Percentiles rank a stretch among this genome's conserved stretches.
Evolutionary conservation across 2,888 invertebrate genomes (phyloP).

Genomic region (Eupithecia abbreviata): DNA sequence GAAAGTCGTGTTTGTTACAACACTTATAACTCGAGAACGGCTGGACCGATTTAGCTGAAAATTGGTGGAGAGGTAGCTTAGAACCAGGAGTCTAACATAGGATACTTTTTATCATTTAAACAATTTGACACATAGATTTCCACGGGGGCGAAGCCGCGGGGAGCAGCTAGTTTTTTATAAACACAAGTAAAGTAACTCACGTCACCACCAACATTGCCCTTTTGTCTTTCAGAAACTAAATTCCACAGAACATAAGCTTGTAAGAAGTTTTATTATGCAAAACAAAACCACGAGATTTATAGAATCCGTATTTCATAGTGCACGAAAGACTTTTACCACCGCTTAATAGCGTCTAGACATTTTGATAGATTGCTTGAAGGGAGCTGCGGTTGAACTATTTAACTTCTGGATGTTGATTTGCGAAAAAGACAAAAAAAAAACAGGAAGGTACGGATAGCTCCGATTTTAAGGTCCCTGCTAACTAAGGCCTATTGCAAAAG

Average conservation of each 20-base stretch:
- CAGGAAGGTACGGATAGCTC: not conserved
- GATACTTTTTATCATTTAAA: too few relatives aligned
- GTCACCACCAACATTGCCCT: not conserved
- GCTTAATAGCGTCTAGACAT: conserved; percentile 44
- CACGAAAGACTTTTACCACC: conserved; percentile 39
- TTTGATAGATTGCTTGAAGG: conserved; percentile 41
- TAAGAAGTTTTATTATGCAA: conserved; percentile 31
- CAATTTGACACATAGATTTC: too few relatives aligned
- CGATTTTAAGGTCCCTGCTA: not conserved
- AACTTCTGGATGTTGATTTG: conserved; percentile 14
- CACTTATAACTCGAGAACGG: too few relatives aligned
- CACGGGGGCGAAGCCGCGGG: too few relatives aligned
- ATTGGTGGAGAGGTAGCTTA: too few relatives aligned
- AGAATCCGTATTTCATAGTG: conserved; percentile 37
- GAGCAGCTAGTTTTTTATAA: too few relatives aligned
- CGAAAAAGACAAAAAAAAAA: not conserved
- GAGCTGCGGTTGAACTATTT: conserved; percentile 20
- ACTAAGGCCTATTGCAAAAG: not conserved
- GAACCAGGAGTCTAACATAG: too few relatives aligned
- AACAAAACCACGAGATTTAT: conserved; percentile 34
- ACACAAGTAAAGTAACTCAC: not conserved
- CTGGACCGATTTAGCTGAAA: too few relatives aligned
- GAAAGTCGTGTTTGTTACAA: too few relatives aligned
- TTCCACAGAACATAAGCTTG: conserved; percentile 28
- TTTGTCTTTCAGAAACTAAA: conserved; percentile 5